A percentile compares a stretch with the other conserved stretches of the same genome.
Evolutionary conservation across 2,797 vertebrate species (phyloP).

Genomic region (Falco rusticolus): DNA sequence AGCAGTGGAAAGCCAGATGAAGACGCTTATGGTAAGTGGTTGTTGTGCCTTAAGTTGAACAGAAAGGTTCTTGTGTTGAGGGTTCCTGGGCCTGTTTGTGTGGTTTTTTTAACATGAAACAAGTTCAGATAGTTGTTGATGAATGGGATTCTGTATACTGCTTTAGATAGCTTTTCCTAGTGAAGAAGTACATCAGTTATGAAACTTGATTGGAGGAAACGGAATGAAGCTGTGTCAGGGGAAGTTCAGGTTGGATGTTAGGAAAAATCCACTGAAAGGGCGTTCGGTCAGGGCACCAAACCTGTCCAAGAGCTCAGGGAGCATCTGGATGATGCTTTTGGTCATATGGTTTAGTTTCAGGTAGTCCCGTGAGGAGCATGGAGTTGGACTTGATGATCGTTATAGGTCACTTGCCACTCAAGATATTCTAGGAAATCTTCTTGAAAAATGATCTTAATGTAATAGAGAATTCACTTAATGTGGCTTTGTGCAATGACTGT

Average conservation of each 20-base stretch:
- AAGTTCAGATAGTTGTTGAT: not conserved
- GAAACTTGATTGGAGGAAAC: not conserved
- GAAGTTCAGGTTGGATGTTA: not conserved
- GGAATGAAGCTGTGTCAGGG: not conserved
- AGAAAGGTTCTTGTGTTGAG: not conserved
- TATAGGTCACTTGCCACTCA: not conserved
- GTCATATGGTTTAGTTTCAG: not conserved
- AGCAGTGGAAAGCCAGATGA: constrained; percentile 87
- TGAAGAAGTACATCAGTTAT: not conserved
- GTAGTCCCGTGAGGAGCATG: not conserved
- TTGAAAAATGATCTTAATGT: not conserved
- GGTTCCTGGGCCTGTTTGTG: not conserved
- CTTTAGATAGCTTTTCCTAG: not conserved
- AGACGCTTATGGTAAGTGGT: constrained; percentile 89
- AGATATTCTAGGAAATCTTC: not conserved
- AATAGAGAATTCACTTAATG: not conserved
- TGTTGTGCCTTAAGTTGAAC: not conserved
- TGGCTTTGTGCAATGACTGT: not conserved
- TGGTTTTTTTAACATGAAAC: not conserved
- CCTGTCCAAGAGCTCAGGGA: not conserved
- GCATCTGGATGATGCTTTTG: rapidly evolving
- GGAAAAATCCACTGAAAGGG: not conserved
- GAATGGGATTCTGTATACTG: not conserved
- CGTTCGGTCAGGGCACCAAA: not conserved
- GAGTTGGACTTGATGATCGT: not conserved